Conservation (phyloP, 2,113 vertebrate genomes). For the Salminus brasiliensis region DNA sequence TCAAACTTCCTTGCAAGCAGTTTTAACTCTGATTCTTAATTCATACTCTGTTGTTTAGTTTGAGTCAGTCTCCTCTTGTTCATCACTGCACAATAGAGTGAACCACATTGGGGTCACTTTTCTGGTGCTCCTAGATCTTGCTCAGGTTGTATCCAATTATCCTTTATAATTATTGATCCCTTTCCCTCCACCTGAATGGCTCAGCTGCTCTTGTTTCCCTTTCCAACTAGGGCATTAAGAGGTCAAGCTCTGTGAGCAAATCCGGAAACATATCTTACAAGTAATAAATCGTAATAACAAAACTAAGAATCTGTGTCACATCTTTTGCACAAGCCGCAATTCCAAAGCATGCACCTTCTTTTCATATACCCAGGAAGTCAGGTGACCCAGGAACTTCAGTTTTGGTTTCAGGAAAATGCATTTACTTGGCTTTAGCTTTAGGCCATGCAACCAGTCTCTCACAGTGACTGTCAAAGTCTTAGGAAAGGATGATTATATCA, state of each 20-base stretch:
- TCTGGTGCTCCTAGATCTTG: background rate
- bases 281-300: constrained; percentile 43
- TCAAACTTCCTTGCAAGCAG: background rate
- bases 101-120: background rate
- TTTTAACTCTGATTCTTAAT: background rate
- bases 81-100: background rate
- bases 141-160: background rate
- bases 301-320: constrained; percentile 18
- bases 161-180: background rate
- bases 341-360: constrained; percentile 30
- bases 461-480: constrained; percentile 4
- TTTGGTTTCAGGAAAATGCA: constrained; percentile 34
- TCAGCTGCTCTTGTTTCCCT: background rate
- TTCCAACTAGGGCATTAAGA: background rate
- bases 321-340: background rate
- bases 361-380: constrained; percentile 12
- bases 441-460: constrained; percentile 10
- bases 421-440: constrained; percentile 40
- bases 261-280: background rate
- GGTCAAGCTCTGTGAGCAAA: background rate
- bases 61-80: background rate
- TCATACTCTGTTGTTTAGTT: background rate
- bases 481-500: background rate
- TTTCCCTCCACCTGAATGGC: background rate
- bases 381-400: constrained; percentile 27